These are phyloP conservation scores for Echinarachnius parma DNA, from an alignment of 53 echinoderm and acorn worm species.

Conservation along the genomic window DNA sequence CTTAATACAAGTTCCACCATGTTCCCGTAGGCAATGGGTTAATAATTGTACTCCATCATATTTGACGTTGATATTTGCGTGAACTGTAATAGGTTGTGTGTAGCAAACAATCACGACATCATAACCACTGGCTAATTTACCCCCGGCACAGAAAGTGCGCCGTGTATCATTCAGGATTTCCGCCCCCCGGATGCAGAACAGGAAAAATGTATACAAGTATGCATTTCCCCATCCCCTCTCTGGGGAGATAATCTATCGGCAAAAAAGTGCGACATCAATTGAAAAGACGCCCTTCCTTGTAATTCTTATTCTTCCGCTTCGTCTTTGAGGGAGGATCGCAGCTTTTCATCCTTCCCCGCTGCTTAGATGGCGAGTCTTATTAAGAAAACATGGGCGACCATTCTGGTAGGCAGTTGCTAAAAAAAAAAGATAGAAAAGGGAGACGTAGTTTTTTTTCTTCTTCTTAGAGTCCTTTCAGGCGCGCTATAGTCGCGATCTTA, in stretches of 20 bases:
- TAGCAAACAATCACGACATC: constrained; percentile 34
- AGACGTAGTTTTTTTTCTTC: no score
- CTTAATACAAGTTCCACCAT: no score
- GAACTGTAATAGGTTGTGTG: no score
- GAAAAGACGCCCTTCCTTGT: not conserved
- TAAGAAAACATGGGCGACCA: constrained; percentile 21
- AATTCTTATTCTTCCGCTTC: not conserved
- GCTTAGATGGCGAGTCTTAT: not conserved
- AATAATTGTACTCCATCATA: no score
- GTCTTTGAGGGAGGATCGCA: no score
- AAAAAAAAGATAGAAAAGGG: not conserved
- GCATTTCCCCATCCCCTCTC: constrained; percentile 13
- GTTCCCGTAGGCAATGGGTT: no score
- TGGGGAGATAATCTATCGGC: constrained; percentile 18
- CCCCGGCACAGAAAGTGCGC: constrained; percentile 7
- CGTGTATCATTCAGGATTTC: constrained; percentile 34
- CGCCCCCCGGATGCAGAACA: constrained; percentile 24
- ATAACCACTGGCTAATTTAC: constrained; percentile 32
- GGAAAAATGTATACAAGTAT: constrained; percentile 42
- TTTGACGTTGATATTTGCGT: no score
- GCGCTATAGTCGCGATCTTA: constrained; percentile 30
- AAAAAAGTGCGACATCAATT: constrained; percentile 29
- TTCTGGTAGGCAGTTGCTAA: not conserved
- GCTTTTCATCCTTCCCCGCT: no score
- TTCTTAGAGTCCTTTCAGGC: constrained; percentile 8